Base-by-base conservation (phyloP, 2,113 vertebrate genomes). In the Condylura cristata region DNA sequence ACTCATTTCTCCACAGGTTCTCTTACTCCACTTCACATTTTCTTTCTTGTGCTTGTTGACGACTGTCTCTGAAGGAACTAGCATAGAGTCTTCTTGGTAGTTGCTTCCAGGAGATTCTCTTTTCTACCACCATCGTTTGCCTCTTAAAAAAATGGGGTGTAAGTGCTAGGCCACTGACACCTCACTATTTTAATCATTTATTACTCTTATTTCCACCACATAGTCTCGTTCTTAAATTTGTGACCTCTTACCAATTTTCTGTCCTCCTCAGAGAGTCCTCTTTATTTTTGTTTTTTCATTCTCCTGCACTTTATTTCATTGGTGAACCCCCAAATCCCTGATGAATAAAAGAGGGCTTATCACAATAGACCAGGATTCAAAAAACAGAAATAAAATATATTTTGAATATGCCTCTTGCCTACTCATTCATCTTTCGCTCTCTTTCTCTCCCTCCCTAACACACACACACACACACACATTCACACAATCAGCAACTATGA, bases 241-340 rank as follows among this genome's bases (percentile, higher is more conserved):
- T 76, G 8, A 60, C 24, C 9, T 74, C 66, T 89, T 90, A 34
- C 87, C 66, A 72, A 75, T 53, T 68, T 94, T 72, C 16, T 74
- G 0, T 32, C 85, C 20, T 48, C 11, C 41, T 86, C 48, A 32
- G 44, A 86, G 58, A 41, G 8, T 0, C 24, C 28, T 41, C 34
- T 8, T 78, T 5, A 30, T 30, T 20, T 68, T 68, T 13, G 18
- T 76, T 44, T 30, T 2, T 70, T 90, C 2, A 17, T 58, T 60
- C 89, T 37, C 39, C 48, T 68, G 28, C 13, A 4, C 11, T 90
- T 63, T 17, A 34, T 53, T 78, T 75, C 22, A 48, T 32, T 24
- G 7, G 7, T 39, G 26, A 82, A 87, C 8, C 17, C 32, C 56
- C 26, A 71, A 74, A 86, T 68, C 61, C 9, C 30, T 30, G 16